phyloP scores from a whole-genome alignment of 2,888 invertebrate species.

The Diabrotica balteata region DNA sequence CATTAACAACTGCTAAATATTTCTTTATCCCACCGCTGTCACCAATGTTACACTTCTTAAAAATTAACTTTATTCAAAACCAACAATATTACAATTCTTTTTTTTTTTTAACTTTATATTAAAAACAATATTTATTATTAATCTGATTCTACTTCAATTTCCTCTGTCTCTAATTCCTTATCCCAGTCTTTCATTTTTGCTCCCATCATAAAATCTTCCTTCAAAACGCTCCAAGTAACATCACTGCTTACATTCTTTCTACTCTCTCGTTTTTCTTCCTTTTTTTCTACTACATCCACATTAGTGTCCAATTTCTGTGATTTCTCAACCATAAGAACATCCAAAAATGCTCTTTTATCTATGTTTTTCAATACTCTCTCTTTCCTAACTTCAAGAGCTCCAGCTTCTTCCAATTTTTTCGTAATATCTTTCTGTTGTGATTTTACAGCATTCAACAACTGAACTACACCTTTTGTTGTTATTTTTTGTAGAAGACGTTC shows the following conservation, averaged over 20 bases:
- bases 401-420: conserved; percentile 72
- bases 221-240: conserved; percentile 70
- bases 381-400: conserved; percentile 78
- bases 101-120: no score
- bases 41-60: no score
- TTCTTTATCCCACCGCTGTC: no score
- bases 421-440: conserved; percentile 82
- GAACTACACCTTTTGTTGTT: conserved; percentile 91
- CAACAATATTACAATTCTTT: no score
- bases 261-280: neutral
- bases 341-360: conserved; percentile 78
- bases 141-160: conserved; percentile 49
- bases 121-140: conserved; percentile 19
- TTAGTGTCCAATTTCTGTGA: conserved; percentile 56
- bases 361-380: conserved; percentile 79
- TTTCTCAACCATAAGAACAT: conserved; percentile 77
- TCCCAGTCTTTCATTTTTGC: conserved; percentile 93
- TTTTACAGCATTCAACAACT: conserved; percentile 89
- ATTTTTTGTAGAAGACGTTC: conserved; percentile 82
- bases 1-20: no score
- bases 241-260: conserved; percentile 46
- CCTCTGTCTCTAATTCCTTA: conserved; percentile 67
- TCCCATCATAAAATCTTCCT: conserved; percentile 90
- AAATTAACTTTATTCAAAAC: no score
- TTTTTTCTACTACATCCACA: conserved; percentile 61